A percentile compares a stretch with the other conserved stretches of the same genome.
Evolutionary conservation across 2,888 invertebrate genomes (phyloP).

Genomic region (Rhingia campestris): DNA sequence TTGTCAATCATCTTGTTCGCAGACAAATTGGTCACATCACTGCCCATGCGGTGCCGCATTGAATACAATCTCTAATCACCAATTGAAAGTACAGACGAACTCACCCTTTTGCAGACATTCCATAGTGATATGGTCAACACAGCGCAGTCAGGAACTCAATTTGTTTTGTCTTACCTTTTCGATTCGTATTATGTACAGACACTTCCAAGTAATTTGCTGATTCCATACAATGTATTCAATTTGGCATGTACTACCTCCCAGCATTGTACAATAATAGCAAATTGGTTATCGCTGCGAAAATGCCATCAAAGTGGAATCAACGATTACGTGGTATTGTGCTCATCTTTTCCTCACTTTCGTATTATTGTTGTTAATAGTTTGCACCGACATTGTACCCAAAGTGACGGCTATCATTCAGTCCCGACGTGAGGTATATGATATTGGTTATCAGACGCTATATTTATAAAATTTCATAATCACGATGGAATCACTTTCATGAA

Average conservation of each 20-base stretch:
- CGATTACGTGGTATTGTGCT: slow-evolving; percentile 42
- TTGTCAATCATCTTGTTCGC: too few species aligned
- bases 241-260: slow-evolving; percentile 22
- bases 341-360: slow-evolving; percentile 28
- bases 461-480: neutral
- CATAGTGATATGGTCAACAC: too few species aligned
- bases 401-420: neutral
- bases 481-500: neutral
- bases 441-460: neutral
- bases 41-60: too few species aligned
- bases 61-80: too few species aligned
- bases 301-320: slow-evolving; percentile 22
- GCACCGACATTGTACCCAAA: neutral
- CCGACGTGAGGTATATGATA: neutral
- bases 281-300: slow-evolving; percentile 42
- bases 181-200: too few species aligned
- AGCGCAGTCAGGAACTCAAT: too few species aligned
- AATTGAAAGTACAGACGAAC: too few species aligned
- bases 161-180: too few species aligned
- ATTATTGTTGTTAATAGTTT: neutral
- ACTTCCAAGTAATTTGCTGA: slow-evolving; percentile 27
- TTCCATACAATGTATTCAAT: slow-evolving; percentile 31
- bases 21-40: too few species aligned
- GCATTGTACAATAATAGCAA: slow-evolving; percentile 21
- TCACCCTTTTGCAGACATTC: too few species aligned